Evolutionary conservation across 2,888 invertebrate species (phyloP).

Genomic region (Dryadula phaetusa): DNA sequence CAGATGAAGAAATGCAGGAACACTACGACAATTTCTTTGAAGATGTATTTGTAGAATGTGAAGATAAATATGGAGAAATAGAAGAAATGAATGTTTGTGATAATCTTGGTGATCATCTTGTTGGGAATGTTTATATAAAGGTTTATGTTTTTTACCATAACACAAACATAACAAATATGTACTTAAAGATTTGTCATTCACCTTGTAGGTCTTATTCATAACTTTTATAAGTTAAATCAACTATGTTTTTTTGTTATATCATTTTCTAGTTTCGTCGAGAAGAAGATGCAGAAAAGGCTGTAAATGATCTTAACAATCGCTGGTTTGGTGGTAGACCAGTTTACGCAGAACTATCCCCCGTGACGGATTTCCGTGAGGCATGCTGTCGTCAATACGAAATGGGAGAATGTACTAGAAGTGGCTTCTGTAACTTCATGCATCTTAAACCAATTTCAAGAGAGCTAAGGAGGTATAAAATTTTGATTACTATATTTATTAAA

Average conservation of each 20-base stretch:
- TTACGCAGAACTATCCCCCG: slow-evolving; percentile 98
- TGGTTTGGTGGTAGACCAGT: slow-evolving; percentile 99
- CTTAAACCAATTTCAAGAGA: slow-evolving; percentile 99
- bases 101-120: slow-evolving; percentile 98
- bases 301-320: slow-evolving; percentile 97
- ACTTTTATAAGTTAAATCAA: too few species aligned
- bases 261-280: slow-evolving; percentile 93
- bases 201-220: too few species aligned
- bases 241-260: too few species aligned
- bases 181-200: too few species aligned
- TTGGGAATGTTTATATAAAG: slow-evolving; percentile 99
- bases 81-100: slow-evolving; percentile 99
- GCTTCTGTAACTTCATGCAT: slow-evolving; percentile 99
- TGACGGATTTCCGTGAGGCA: slow-evolving; percentile 99
- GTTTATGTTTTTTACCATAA: too few species aligned
- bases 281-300: slow-evolving; percentile 99
- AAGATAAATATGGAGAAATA: slow-evolving; percentile 99
- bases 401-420: slow-evolving; percentile 99
- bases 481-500: too few species aligned
- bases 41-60: slow-evolving; percentile 99
- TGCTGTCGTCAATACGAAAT: slow-evolving; percentile 99
- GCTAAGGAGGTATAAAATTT: slow-evolving; percentile 91
- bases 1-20: slow-evolving; percentile 99
- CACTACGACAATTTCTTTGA: slow-evolving; percentile 99
- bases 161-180: too few species aligned